A percentile compares a stretch with the other conserved stretches of the same genome.
Conservation (phyloP, 92 coral and sea anemone species). For the Nematostella vectensis region DNA sequence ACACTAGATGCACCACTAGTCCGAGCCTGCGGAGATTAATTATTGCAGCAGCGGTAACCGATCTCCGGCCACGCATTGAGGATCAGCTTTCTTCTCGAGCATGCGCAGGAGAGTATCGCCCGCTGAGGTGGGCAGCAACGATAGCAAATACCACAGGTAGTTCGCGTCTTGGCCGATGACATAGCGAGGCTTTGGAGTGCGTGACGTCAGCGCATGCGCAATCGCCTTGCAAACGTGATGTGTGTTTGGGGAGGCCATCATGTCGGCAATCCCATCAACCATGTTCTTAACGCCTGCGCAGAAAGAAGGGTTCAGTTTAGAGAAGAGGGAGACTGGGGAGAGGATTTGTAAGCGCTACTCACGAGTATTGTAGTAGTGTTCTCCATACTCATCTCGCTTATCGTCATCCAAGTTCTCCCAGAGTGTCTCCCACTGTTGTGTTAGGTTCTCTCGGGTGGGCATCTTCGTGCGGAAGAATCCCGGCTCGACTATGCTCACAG, state of each 20-base stretch:
- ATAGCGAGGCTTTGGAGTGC: slow-evolving; percentile 64
- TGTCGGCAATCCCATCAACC: slow-evolving; percentile 76
- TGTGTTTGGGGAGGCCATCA: slow-evolving; percentile 66
- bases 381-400: slow-evolving; percentile 69
- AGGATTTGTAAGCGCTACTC: slow-evolving; percentile 12
- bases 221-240: slow-evolving; percentile 67
- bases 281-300: slow-evolving; percentile 59
- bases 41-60: no score
- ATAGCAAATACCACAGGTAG: slow-evolving; percentile 81
- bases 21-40: no score
- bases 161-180: slow-evolving; percentile 89
- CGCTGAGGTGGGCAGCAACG: slow-evolving; percentile 65
- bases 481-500: slow-evolving; percentile 78
- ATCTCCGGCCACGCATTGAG: slow-evolving; percentile 10
- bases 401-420: slow-evolving; percentile 60
- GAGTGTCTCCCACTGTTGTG: slow-evolving; percentile 33
- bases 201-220: slow-evolving; percentile 71
- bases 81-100: slow-evolving; percentile 50
- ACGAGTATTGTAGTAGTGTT: slow-evolving; percentile 53
- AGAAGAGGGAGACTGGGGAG: not conserved
- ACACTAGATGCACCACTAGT: no score
- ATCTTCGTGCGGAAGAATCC: slow-evolving; percentile 81
- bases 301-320: not conserved
- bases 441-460: slow-evolving; percentile 38
- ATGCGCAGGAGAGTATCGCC: slow-evolving; percentile 59